Evolutionary conservation across 2,797 vertebrate species (phyloP), one percentile per base, ranked within the genome.

Genomic region (Sciaenops ocellatus): DNA sequence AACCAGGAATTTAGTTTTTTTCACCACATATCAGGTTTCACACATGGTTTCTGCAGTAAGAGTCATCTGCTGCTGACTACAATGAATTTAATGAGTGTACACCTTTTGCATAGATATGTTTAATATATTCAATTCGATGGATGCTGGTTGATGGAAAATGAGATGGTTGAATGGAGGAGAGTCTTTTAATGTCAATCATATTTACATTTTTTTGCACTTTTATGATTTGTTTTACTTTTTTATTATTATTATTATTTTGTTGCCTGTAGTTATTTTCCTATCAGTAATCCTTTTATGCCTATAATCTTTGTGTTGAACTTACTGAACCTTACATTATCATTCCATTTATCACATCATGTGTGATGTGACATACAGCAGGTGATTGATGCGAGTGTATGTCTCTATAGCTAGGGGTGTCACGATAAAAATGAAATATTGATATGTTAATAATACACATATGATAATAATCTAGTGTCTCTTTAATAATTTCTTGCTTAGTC

Each of bases 31-130:
- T 86, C 50, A 66, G 20, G 3, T 77, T 62, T 48, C 50, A 18
- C n/a, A 24, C 26, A 55, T 46, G 52, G 55, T 63, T 55, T 57
- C 28, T 61, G 47, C 22, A 24, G 48, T 70, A 60, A 73, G 50
- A 78, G 56, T 61, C 50, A 72, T 71, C 64, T 65, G 38, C 74
- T 72, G 79, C 71, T 82, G 80, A 85, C 87, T 83, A 74, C 79
- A 89, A 69, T 90, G 76, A 75, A 85, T 79, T 42, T 70, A 55
- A 85, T 59, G 69, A 76, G 62, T 73, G 30, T 42, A 46, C 69
- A 75, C 71, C 34, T 57, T 76, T 67, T 59, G 51, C 63, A 69
- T 55, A 70, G n/a, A 76, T 72, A 63, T 54, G 16, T 89, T 86
- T 71, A 69, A 74, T 51, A 73, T 74, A 84, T 76, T 73, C 1